Evolutionary conservation across 2,888 invertebrate species (phyloP), one percentile per base, ranked within the genome.

Genomic region (Cephus rjabovi): DNA sequence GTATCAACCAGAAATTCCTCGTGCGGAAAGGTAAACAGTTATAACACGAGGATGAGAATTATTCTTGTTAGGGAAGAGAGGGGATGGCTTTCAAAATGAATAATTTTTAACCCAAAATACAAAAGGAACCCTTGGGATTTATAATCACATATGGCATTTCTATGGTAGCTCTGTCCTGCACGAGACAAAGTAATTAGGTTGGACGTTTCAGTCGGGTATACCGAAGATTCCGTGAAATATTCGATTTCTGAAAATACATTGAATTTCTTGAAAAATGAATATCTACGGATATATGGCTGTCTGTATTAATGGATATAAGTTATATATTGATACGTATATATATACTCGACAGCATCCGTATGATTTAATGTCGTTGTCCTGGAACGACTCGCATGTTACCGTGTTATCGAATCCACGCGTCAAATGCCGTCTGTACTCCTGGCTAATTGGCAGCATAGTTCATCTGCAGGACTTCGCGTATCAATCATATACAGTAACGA

Each of bases 21-120:
- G 34, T 6, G 74, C 35, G 74, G 74, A 34, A 37, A 74, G 30
- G 12, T 35, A 74, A 74, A 74, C 37, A 34, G 74, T 9, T 56
- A 23, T 56, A 56, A 9, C 23, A 56, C 56, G 56, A 9, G 23
- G 9, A 56, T 56, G 23, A 23, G 23, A 56, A 23, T 56, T 56
- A 56, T 23, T 56, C 23, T 56, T 56, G 56, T 23, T 56, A 23
- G 2, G 9, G 40, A 1, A 40, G 15, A 23, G 56, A 23, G 23
- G 56, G 56, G 23, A 56, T 9, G 23, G 23, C 3, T 56, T 56
- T 56, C 23, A 9, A 56, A 56, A 56, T 9, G 56, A 56, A 56
- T 9, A 23, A 23, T 56, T 56, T 23, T 23, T 23, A 23, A 2
- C 9, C 1, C 56, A 56, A 56, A 23, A 23, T 23, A 56, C 23